Percentiles rank a stretch among this genome's conserved stretches.
Conservation (phyloP, 2,888 invertebrate genomes). For the Coenonympha glycerion region DNA sequence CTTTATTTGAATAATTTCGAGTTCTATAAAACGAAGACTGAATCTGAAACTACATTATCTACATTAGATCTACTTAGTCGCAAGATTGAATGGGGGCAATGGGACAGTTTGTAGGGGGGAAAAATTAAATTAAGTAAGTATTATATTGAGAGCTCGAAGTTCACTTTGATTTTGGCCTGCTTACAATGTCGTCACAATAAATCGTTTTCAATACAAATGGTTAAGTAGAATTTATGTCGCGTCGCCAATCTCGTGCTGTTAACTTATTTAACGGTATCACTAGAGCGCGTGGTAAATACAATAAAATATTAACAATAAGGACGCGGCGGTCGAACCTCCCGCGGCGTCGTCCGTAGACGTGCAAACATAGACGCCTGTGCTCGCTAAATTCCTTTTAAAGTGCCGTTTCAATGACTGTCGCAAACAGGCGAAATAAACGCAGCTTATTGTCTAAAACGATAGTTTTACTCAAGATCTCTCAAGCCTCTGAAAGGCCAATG, state of each 20-base stretch:
- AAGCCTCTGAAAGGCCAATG: no score
- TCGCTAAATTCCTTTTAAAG: constrained; percentile 52
- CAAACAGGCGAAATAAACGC: neutral
- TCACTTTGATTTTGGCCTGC: neutral
- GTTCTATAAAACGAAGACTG: no score
- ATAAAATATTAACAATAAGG: constrained; percentile 36
- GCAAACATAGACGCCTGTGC: constrained; percentile 52
- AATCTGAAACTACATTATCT: no score
- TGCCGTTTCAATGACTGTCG: constrained; percentile 26
- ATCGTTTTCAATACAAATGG: constrained; percentile 13
- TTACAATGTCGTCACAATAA: constrained; percentile 4
- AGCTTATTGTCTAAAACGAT: neutral
- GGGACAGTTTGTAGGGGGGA: no score
- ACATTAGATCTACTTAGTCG: no score
- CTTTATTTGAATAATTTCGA: no score
- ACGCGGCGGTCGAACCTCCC: constrained; percentile 52
- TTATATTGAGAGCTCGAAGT: no score
- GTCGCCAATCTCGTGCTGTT: constrained; percentile 27
- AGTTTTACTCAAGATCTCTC: no score
- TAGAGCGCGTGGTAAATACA: constrained; percentile 23
- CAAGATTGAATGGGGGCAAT: no score
- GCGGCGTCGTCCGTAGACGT: constrained; percentile 53
- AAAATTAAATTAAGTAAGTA: no score
- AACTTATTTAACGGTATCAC: constrained; percentile 19
- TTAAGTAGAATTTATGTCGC: constrained; percentile 23